Percentiles rank a stretch among this genome's conserved stretches.
Evolutionary conservation across 2,113 vertebrate genomes (phyloP).

Genomic region (Osmerus mordax): DNA sequence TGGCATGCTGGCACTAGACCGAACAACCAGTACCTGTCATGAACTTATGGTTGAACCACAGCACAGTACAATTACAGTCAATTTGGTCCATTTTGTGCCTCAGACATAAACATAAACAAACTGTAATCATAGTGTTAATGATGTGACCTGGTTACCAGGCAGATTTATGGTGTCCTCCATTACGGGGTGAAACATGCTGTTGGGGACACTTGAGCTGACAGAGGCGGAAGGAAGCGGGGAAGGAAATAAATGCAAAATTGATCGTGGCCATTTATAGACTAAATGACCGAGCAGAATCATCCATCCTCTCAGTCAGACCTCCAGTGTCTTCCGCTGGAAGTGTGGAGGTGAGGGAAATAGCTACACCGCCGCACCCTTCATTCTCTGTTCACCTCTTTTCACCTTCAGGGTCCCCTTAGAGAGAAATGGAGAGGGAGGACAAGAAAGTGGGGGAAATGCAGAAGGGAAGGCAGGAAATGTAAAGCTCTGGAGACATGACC

Average conservation of each 20-base stretch:
- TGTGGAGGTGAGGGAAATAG: background rate
- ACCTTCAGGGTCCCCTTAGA: background rate
- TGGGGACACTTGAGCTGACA: background rate
- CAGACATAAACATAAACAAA: too few species aligned
- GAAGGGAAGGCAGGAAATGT: too few species aligned
- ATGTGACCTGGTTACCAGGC: background rate
- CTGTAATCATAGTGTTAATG: background rate
- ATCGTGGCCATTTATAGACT: background rate
- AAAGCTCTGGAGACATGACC: background rate
- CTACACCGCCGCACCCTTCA: background rate
- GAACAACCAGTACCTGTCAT: too few species aligned
- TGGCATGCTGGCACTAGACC: too few species aligned
- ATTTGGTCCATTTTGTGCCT: too few species aligned
- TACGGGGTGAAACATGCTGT: background rate
- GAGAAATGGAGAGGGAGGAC: background rate
- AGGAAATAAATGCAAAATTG: background rate
- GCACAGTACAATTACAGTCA: too few species aligned
- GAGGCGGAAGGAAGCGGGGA: background rate
- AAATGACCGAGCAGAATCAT: background rate
- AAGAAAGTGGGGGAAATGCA: background rate
- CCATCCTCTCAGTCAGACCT: background rate
- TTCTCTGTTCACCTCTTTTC: background rate
- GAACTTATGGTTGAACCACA: too few species aligned
- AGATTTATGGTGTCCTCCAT: background rate
- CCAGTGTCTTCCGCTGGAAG: background rate